A percentile compares a stretch with the other conserved stretches of the same genome.
These are phyloP conservation scores for Xenotilapia flavipinnis DNA, from an alignment of 2,113 vertebrate species.

Conservation along the genomic window DNA sequence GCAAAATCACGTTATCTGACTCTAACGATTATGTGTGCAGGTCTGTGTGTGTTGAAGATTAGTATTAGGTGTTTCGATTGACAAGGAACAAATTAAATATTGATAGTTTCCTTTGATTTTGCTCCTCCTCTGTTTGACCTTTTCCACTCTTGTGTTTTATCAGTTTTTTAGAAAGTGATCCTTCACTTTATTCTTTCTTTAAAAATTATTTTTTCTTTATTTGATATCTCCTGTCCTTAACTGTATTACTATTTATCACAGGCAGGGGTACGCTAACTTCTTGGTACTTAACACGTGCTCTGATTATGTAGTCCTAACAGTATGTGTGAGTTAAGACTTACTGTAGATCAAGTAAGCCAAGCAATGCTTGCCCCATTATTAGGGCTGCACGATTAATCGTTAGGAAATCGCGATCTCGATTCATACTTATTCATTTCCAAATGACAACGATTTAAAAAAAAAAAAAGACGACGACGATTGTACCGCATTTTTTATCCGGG, in stretches of 20 bases:
- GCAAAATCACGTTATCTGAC: slow-evolving; percentile 17
- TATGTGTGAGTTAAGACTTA: background rate
- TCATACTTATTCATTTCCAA: too few relatives aligned
- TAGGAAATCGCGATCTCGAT: too few relatives aligned
- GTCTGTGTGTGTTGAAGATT: background rate
- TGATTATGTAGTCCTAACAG: background rate
- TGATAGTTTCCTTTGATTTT: background rate
- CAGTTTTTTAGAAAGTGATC: background rate
- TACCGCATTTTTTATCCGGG: too few relatives aligned
- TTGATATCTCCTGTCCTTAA: background rate
- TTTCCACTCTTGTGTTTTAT: background rate
- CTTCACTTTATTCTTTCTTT: background rate
- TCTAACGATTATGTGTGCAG: background rate
- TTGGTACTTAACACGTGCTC: background rate
- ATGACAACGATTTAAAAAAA: too few relatives aligned
- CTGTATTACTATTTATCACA: background rate
- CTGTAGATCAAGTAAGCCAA: background rate
- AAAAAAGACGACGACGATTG: too few relatives aligned
- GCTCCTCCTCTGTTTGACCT: background rate
- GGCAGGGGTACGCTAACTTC: fast-evolving
- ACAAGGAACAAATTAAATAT: background rate
- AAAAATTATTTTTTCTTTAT: fast-evolving
- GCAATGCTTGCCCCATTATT: background rate
- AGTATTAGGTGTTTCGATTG: background rate
- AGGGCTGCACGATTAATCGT: too few relatives aligned